Evolutionary conservation across 1,140 invertebrate species (phyloP).

Genomic region (Drosophila insularis): DNA sequence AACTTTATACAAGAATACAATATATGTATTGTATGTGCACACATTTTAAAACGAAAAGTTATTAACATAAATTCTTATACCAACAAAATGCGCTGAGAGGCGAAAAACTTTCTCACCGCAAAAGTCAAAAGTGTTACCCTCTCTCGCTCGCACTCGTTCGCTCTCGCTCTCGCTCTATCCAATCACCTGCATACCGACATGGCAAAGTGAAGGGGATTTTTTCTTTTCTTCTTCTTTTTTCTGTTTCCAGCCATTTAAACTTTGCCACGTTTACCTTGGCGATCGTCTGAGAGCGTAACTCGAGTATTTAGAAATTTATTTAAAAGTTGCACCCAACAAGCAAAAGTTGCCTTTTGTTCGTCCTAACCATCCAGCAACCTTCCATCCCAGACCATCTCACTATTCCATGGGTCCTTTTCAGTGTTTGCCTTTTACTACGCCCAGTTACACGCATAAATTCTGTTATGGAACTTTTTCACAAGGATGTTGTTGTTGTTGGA

Average conservation of each 20-base stretch:
- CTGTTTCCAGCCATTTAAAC: slow-evolving; percentile 58
- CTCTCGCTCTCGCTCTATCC: background rate
- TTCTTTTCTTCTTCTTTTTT: slow-evolving; percentile 29
- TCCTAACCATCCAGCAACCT: background rate
- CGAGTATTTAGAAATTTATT: slow-evolving; percentile 79
- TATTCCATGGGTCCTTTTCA: slow-evolving; percentile 4
- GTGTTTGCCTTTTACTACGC: slow-evolving; percentile 65
- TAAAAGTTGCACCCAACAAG: slow-evolving; percentile 56
- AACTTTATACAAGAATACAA: slow-evolving; percentile 49
- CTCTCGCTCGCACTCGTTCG: background rate
- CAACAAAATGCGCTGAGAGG: slow-evolving; percentile 48
- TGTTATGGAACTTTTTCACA: slow-evolving; percentile 74
- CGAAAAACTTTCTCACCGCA: slow-evolving; percentile 64
- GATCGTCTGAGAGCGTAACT: slow-evolving; percentile 65
- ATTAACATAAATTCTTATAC: slow-evolving; percentile 75
- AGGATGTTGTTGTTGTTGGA: slow-evolving; percentile 31
- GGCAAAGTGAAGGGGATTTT: slow-evolving; percentile 52
- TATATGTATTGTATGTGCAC: slow-evolving; percentile 9
- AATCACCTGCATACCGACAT: slow-evolving; percentile 26
- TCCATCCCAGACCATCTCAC: background rate
- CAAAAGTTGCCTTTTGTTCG: slow-evolving; percentile 19
- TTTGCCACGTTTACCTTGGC: slow-evolving; percentile 69
- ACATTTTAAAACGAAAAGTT: slow-evolving; percentile 58
- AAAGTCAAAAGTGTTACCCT: slow-evolving; percentile 72
- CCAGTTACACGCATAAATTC: slow-evolving; percentile 79